Base-by-base conservation (phyloP, 2,113 vertebrate genomes). In the Coptodon bakossiorum region DNA sequence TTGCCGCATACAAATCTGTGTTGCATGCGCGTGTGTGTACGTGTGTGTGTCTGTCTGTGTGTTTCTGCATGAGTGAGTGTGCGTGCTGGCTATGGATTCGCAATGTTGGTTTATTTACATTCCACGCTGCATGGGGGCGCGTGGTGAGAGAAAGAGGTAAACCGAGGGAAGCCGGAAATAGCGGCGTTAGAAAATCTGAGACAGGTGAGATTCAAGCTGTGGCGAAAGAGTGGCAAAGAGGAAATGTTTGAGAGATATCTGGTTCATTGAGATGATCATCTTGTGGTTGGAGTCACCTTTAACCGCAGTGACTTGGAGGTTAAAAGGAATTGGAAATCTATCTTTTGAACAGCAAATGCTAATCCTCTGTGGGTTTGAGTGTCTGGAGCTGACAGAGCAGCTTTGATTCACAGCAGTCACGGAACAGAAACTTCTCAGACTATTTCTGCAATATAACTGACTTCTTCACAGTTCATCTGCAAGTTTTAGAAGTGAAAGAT, bases 31-130 rank as follows among this genome's bases (percentile, higher is more conserved):
- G 24, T 24, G 78, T 29, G 53, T 54, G 24, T 84, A 11, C 11
- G 61, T 66, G 34, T 27, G 66, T 85, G 22, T 27, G 85, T 80
- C 86, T 50, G 80, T 61, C 7, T 45, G 61, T 59, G 86, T 13
- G 43, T 66, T 82, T 59, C 83, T 57, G 83, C 79, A 22, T 68
- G 81, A 50, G 80, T 13, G 85, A 34, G 38, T 7, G 82, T 50
- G 81, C 40, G 17, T 56, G 24, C 6, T 38, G 12, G 31, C 34
- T 83, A 59, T 82, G 88, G 83, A 78, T 84, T 13, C 2, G 82
- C 17, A 0, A 43, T 84, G 89, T 81, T 53, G 86, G 89, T 93
- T 89, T 93, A 88, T 94, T 93, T 94, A 94, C 90, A 92, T 91
- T 89, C 86, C 66, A 40, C 85, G 4, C 92, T 80, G 86, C 90